Percentiles rank a stretch among this genome's conserved stretches.
Evolutionary conservation across 1,140 invertebrate species (phyloP).

Genomic region (Pseudachorutes palmiensis): DNA sequence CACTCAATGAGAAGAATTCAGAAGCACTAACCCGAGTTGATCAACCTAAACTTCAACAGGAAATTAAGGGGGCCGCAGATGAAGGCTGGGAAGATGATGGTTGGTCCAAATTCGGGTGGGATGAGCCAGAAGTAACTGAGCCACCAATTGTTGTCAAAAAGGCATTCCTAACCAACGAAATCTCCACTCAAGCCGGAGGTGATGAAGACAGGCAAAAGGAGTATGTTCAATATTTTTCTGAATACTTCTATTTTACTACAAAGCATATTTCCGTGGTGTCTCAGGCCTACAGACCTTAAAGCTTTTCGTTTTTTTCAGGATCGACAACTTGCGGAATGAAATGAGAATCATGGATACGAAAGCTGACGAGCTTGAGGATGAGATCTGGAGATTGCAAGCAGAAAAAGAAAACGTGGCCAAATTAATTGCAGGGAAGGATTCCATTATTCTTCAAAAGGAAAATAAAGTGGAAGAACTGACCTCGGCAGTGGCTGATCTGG

Average conservation of each 20-base stretch:
- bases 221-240: not conserved
- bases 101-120: not conserved
- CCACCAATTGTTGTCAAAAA: not conserved
- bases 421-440: not conserved
- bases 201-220: not conserved
- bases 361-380: not conserved
- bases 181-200: too few species aligned
- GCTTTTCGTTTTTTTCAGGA: not conserved
- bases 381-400: not conserved
- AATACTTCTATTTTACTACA: too few species aligned
- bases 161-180: not conserved
- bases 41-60: too few species aligned
- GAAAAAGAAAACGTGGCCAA: not conserved
- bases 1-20: too few species aligned
- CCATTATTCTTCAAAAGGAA: too few species aligned
- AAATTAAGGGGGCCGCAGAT: too few species aligned
- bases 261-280: too few species aligned
- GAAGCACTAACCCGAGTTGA: too few species aligned
- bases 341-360: not conserved
- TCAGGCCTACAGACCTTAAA: too few species aligned
- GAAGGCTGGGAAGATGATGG: too few species aligned
- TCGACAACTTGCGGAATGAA: not conserved
- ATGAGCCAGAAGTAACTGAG: not conserved
- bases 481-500: not conserved
- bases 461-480: not conserved